These are phyloP conservation scores for Gymnocypris eckloni DNA, from an alignment of 2,797 vertebrate genomes.

Conservation along the genomic window DNA sequence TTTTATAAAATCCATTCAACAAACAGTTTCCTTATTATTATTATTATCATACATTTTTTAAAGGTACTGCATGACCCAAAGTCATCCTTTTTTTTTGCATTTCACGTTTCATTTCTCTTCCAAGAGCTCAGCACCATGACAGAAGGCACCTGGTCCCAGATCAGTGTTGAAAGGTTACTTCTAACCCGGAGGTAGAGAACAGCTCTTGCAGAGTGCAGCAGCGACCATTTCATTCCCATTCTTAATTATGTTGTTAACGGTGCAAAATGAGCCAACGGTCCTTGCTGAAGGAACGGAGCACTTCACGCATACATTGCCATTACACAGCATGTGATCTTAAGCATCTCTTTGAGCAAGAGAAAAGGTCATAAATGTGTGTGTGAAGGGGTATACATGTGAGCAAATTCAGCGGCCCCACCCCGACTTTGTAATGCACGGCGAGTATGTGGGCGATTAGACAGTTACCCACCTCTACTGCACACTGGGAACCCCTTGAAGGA, in stretches of 20 bases:
- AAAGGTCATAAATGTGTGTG: constrained; percentile 41
- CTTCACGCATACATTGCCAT: constrained; percentile 51
- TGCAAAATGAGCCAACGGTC: constrained; percentile 49
- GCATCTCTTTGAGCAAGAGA: constrained; percentile 38
- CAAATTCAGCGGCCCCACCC: constrained; percentile 48
- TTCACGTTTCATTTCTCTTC: not conserved
- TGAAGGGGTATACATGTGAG: not conserved
- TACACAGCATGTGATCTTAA: constrained; percentile 51
- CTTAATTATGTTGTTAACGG: constrained; percentile 57
- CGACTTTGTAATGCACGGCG: constrained; percentile 50
- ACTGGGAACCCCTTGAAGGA: constrained; percentile 79
- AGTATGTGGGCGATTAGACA: constrained; percentile 71
- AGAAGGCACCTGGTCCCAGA: constrained; percentile 27
- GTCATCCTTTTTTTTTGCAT: not conserved
- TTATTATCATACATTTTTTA: not conserved
- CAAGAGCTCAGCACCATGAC: constrained; percentile 18
- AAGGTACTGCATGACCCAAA: not conserved
- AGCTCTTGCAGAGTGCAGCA: constrained; percentile 43
- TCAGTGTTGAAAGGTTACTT: constrained; percentile 43
- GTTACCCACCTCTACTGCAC: constrained; percentile 78
- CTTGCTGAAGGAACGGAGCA: constrained; percentile 42
- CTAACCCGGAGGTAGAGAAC: constrained; percentile 37
- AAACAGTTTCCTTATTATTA: not conserved
- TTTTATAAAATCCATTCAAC: not conserved
- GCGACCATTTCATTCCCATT: constrained; percentile 53